Evolutionary conservation across 2,888 invertebrate species (phyloP).

Genomic region (Nematopogon swammerdamellus): DNA sequence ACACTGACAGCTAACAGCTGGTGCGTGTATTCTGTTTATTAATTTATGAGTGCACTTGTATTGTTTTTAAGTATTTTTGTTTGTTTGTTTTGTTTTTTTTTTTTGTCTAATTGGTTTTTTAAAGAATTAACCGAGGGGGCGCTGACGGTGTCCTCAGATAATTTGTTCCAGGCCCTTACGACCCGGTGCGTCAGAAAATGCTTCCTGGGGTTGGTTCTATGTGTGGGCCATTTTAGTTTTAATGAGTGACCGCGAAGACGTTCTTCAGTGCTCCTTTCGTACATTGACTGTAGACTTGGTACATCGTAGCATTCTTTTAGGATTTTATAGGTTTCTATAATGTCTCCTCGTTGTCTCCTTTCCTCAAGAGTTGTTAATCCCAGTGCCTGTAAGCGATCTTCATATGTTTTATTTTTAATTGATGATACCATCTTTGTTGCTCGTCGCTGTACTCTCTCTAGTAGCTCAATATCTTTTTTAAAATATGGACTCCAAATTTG

Average conservation of each 20-base stretch:
- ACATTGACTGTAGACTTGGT: no score
- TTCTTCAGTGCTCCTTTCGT: no score
- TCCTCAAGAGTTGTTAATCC: background rate
- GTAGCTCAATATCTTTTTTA: slow-evolving; percentile 1
- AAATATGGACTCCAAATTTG: slow-evolving; percentile 5
- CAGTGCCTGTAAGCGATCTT: background rate
- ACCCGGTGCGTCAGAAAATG: background rate
- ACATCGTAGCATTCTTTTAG: background rate
- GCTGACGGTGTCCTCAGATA: background rate
- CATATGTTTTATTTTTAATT: background rate
- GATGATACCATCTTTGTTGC: background rate
- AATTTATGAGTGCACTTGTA: no score
- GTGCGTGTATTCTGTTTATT: no score
- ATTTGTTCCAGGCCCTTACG: slow-evolving; percentile 3
- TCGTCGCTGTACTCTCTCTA: slow-evolving; percentile 3
- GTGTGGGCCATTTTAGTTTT: background rate
- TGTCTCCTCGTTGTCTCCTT: background rate
- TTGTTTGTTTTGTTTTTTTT: background rate
- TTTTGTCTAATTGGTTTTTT: background rate
- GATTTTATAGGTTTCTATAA: background rate
- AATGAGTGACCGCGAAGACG: background rate
- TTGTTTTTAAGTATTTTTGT: no score
- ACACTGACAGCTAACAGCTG: no score
- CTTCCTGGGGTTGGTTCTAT: background rate
- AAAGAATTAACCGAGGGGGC: background rate